Base-by-base conservation (phyloP, 1,140 invertebrate species). In the Cepaea nemoralis region DNA sequence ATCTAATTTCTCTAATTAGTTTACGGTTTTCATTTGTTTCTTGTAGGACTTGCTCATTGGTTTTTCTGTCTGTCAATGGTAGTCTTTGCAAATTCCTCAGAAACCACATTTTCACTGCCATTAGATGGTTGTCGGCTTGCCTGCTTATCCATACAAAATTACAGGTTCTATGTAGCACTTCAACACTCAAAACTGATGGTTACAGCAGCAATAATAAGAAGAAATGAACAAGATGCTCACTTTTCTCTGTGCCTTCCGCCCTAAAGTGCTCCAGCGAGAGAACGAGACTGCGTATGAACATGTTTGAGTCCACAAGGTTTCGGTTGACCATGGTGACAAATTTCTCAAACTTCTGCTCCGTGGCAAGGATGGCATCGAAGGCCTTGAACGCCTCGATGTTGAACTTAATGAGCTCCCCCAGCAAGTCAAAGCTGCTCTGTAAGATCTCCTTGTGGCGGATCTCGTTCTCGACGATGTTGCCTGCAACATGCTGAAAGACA, bases 271-370 rank as follows among this genome's bases (percentile, higher is more conserved):
- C 91, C 35, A 91, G 83, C 24, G 91, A 92, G n/a, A 92, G 83
- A 37, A 92, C 89, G 1, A 92, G 84, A 84, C 91, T 91, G 37
- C 92, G 82, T 45, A 93, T 90, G 84, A 93, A 93, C 92, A 93
- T 93, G 87, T 93, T 93, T 74, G 92, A 93, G 84, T 93, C 92
- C 10, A 93, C 92, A 27, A 93, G 85, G 83, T 91, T 92, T 75
- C 87, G 83, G 84, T 92, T 92, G 42, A 92, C 90, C 19, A 91
- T 90, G 45, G 74, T 88, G 31, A 91, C 86, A 78, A 92, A 89
- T 76, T 91, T 91, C 50, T 90, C 89, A 87, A 91, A 90, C 89
- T 92, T 85, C 35, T 75, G 39, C 35, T 75, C 70, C 12, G 77
- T 79, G 67, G 86, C 83, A 1, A 93, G 84, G 31, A 91, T 89